phyloP scores from a whole-genome alignment of 2,888 invertebrate species.

The Drosophila neotestacea region DNA sequence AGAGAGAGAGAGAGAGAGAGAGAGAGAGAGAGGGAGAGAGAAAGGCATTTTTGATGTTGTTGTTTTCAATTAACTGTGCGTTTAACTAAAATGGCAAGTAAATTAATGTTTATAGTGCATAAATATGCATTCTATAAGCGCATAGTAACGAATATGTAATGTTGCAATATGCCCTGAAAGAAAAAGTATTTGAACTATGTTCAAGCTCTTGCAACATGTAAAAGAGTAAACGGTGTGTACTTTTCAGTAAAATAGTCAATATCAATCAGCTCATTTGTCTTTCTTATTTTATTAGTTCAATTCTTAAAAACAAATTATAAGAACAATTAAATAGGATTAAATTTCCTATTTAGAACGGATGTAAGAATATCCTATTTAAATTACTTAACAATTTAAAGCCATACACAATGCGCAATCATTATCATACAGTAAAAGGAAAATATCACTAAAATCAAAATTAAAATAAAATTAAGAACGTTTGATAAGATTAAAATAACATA shows the following conservation, averaged over 20 bases:
- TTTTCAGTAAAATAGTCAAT: too few species aligned
- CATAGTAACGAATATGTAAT: slow-evolving; percentile 2
- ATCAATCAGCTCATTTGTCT: too few species aligned
- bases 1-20: not conserved
- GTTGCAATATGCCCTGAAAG: not conserved
- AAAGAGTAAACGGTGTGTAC: not conserved
- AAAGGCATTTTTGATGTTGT: slow-evolving; percentile 43
- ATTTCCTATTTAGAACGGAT: too few species aligned
- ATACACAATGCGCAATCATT: too few species aligned
- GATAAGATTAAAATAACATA: too few species aligned
- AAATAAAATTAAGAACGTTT: too few species aligned
- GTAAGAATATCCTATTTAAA: too few species aligned
- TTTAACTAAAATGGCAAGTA: slow-evolving; percentile 72
- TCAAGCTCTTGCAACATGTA: not conserved
- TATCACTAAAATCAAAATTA: too few species aligned
- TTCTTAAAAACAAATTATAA: not conserved
- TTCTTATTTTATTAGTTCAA: too few species aligned
- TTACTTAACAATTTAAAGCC: too few species aligned
- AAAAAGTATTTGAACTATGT: not conserved
- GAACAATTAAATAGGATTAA: not conserved
- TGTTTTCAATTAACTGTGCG: slow-evolving; percentile 75
- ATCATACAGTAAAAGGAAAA: too few species aligned
- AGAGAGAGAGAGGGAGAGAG: too few species aligned
- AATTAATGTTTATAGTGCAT: slow-evolving; percentile 74
- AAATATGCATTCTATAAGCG: slow-evolving; percentile 62